Evolutionary conservation across 2,797 vertebrate species (phyloP), one percentile per base, ranked within the genome.

Genomic region (Sardinella longiceps): DNA sequence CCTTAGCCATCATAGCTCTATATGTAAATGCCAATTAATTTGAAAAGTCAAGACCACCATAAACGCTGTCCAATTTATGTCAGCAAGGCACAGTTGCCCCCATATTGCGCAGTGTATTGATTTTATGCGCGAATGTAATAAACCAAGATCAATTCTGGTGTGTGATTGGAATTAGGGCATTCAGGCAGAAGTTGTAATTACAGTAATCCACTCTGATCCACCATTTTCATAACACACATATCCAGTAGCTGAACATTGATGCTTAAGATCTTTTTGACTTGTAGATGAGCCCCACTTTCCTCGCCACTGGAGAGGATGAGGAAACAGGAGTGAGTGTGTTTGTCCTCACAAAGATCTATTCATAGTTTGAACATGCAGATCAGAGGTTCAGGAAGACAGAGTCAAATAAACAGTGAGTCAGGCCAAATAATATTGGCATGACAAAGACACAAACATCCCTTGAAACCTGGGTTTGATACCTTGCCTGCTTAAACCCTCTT

Each of bases 261-360:
- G 12, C 33, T 39, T 77, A 18, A 12, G 70, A 5, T 1, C 28
- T 39, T 77, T 77, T 77, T 86, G 81, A 85, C 86, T 85, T 87
- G 46, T 88, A 87, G 53, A 85, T 60, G 66, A 85, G 82, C 70
- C 28, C 43, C 66, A 46, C 80, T 85, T 85, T 7, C 80, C 66
- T 63, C 45, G 53, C 33, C 25, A 89, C 84, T 84, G 18, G 86
- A 87, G 86, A 86, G 84, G 86, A 88, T 58, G 81, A 85, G 88
- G 86, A 88, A 90, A 92, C 87, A 91, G 85, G 89, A 87, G 83
- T 83, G 80, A 77, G 84, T 86, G 87, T 91, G 88, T 85, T 87
- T 89, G 82, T 37, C 77, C 60, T 87, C 88, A 95, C 93, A 95
- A 92, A 91, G 93, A 91, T 91, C 93, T 89, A 94, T 96, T 96